Evolutionary conservation across 2,888 invertebrate species (phyloP), one percentile per base, ranked within the genome.

Genomic region (Willowsia nigromaculata): DNA sequence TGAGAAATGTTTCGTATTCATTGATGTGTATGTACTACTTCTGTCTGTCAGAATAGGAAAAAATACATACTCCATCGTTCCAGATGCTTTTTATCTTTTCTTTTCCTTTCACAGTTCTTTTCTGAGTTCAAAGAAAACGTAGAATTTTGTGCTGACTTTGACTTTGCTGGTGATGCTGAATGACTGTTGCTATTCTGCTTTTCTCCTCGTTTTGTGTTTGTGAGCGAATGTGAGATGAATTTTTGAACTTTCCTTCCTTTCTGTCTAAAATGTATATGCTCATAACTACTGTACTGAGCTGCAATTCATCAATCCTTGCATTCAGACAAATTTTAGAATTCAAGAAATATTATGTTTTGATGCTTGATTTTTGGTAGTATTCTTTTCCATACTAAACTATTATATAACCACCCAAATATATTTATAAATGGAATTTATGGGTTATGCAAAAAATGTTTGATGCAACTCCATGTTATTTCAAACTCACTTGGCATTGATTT

Each of bases 11-110:
- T 65, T 43, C 50, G 83, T 83, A 68, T 83, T 65, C 68, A 43
- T 65, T 83, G 83, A 59, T 68, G 83, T 68, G 83, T 68, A 83
- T 83, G 62, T 82, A 82, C 62, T 82, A 80, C 56, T 80, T 80
- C 53, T 80, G 80, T 80, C 56, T 80, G 80, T 80, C 80, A 56
- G 53, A 27, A 13, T 22, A 30, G 80, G 22, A 80, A 43, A 76
- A 80, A 80, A 80, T 80, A 80, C 56, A 80, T 56, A 37, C 22
- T 56, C 43, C 40, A 76, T 53, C 47, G 15, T 53, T 43, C 53
- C 80, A 80, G 33, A 53, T 80, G 80, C 56, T 56, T 80, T 56
- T 56, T 56, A 80, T 80, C 80, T 56, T 37, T 80, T 33, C 56
- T 47, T 30, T 71, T 76, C 76, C 50, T 27, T 50, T 76, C 50